phyloP scores from a whole-genome alignment of 1,140 invertebrate species.

The Saccostrea glomerata region DNA sequence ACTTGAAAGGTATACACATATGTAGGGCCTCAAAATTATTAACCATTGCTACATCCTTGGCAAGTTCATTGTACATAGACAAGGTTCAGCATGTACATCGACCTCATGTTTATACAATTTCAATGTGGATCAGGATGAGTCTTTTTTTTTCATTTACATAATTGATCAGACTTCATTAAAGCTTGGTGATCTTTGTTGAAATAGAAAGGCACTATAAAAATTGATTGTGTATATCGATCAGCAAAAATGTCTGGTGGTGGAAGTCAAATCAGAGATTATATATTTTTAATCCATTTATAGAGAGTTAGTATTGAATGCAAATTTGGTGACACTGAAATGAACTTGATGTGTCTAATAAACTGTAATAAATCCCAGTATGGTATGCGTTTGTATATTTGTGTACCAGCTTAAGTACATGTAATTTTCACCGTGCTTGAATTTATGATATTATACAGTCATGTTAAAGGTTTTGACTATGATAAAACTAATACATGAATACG shows the following conservation, averaged over 20 bases:
- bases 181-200: not conserved
- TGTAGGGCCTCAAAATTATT: not conserved
- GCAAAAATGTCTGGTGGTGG: not conserved
- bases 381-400: too few relatives aligned
- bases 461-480: too few relatives aligned
- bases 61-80: too few relatives aligned
- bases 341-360: too few relatives aligned
- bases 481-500: too few relatives aligned
- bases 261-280: not conserved
- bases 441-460: too few relatives aligned
- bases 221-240: not conserved
- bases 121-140: not conserved
- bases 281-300: too few relatives aligned
- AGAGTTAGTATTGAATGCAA: not conserved
- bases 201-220: not conserved
- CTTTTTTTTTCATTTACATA: slow-evolving; percentile 7
- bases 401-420: too few relatives aligned
- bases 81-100: not conserved
- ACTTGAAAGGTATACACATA: slow-evolving; percentile 9
- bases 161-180: not conserved
- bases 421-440: too few relatives aligned
- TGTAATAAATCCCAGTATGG: too few relatives aligned
- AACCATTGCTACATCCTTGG: not conserved
- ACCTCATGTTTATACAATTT: too few relatives aligned
- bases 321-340: too few relatives aligned